Percentiles rank a stretch among this genome's conserved stretches.
phyloP scores from a whole-genome alignment of 1,140 invertebrate species.

The Leucophenga varia region DNA sequence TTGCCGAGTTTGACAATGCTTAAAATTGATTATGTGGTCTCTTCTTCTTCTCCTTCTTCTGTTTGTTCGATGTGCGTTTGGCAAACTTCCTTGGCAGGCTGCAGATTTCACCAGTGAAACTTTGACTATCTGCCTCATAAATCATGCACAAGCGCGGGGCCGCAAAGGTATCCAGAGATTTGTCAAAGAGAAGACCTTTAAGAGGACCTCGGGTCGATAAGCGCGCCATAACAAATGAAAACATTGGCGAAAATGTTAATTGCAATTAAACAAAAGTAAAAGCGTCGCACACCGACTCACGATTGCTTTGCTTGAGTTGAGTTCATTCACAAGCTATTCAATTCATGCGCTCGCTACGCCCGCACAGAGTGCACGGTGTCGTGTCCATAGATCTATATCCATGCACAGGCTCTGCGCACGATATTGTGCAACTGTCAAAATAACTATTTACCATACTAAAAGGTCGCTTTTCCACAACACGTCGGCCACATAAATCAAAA shows the following conservation, averaged over 20 bases:
- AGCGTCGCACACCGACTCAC: constrained; percentile 31
- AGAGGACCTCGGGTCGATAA: no score
- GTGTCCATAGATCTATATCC: constrained; percentile 44
- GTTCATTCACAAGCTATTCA: constrained; percentile 43
- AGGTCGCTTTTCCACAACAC: constrained; percentile 21
- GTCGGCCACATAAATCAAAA: constrained; percentile 24
- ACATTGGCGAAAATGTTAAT: constrained; percentile 14
- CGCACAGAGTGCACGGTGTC: constrained; percentile 28
- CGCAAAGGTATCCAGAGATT: constrained; percentile 17
- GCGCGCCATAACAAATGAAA: no score
- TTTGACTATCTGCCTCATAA: constrained; percentile 36
- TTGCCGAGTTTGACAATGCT: constrained; percentile 52
- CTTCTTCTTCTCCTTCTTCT: constrained; percentile 18
- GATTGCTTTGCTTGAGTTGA: no score
- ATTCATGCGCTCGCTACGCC: constrained; percentile 37
- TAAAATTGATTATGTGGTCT: constrained; percentile 53
- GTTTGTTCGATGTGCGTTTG: constrained; percentile 20
- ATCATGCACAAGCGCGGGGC: constrained; percentile 29
- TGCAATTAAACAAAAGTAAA: constrained; percentile 40
- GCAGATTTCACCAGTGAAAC: constrained; percentile 38
- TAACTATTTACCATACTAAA: constrained; percentile 33
- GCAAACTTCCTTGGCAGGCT: constrained; percentile 29
- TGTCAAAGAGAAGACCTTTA: no score
- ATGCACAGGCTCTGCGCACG: constrained; percentile 33
- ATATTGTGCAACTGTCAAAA: constrained; percentile 51